These are phyloP conservation scores for Perodicticus potto DNA, from an alignment of 2,797 vertebrate species.

Conservation along the genomic window DNA sequence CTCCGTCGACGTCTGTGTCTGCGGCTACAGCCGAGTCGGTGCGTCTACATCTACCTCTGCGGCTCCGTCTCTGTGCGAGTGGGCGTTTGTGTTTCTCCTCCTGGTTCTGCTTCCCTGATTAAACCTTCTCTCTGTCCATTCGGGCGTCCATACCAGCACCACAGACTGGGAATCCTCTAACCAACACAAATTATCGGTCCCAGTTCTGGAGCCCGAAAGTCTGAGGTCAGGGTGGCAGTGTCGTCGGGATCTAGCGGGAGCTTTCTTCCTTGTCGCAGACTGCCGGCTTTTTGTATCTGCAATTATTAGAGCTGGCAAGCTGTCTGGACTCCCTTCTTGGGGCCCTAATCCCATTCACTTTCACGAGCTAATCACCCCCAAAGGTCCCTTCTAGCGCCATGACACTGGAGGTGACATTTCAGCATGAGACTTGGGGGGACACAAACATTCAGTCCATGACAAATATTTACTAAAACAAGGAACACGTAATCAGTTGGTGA, in stretches of 20 bases:
- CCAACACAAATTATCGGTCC: neutral
- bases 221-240: neutral
- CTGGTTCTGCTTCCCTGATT: neutral
- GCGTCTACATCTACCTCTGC: no score
- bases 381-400: neutral
- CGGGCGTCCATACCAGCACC: rapidly evolving
- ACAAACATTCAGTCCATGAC: no score
- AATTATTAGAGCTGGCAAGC: neutral
- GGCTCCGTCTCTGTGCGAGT: no score
- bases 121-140: neutral
- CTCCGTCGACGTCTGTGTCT: no score
- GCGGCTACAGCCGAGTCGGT: no score
- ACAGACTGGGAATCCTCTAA: neutral
- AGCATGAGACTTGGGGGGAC: no score
- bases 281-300: neutral
- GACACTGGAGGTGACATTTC: neutral
- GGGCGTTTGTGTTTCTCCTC: neutral
- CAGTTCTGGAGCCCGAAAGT: neutral
- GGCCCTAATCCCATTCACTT: rapidly evolving
- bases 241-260: neutral
- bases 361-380: neutral
- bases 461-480: neutral
- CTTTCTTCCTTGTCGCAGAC: neutral
- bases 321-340: neutral
- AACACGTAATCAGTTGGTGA: no score